Base-by-base conservation (phyloP, 2,113 vertebrate genomes). In the Macaca fascicularis region DNA sequence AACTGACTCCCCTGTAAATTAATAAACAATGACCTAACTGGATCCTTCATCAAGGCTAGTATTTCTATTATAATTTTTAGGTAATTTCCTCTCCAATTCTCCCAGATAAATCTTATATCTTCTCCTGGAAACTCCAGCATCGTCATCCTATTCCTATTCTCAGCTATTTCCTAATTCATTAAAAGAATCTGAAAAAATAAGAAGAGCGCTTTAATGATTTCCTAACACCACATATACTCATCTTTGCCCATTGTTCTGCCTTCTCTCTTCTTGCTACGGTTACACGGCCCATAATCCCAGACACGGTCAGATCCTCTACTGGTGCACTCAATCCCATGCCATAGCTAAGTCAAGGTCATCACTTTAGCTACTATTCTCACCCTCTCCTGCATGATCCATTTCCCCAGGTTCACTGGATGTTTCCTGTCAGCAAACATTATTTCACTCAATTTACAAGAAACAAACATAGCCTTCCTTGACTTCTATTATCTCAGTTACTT, bases 161-260 rank as follows among this genome's bases (percentile, higher is more conserved):
- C 59, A 25, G 52, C 32, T n/a, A 3, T 14, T 76, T 85, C 45
- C 52, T 45, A 16, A 90, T 13, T 76, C 48, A 38, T 8, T 52
- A 59, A 27, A 20, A 70, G 22, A 30, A 45, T 38, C 2, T 10
- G 19, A 84, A 59, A 30, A 45, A 61, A n/a, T 64, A 20, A 52
- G 40, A 45, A n/a, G 38, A 30, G 11, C 38, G 8, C 5, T 69
- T 72, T 6, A 7, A 61, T 16, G 19, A n/a, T 48, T n/a, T 45
- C 38, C 23, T 22, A 22, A 9, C 0, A 40, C 4, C 22, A 52
- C 8, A 38, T 2, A 11, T 1, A 6, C 20, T 32, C 8, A 2
- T 19, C 27, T 32, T 22, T 25, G 20, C 50, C 48, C 3, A 0
- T 17, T 16, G 3, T 19, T 50, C 38, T 17, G 2, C 16, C 13